A percentile compares a stretch with the other conserved stretches of the same genome.
Evolutionary conservation across 2,888 invertebrate genomes (phyloP).

Genomic region (Nudaria mundana): DNA sequence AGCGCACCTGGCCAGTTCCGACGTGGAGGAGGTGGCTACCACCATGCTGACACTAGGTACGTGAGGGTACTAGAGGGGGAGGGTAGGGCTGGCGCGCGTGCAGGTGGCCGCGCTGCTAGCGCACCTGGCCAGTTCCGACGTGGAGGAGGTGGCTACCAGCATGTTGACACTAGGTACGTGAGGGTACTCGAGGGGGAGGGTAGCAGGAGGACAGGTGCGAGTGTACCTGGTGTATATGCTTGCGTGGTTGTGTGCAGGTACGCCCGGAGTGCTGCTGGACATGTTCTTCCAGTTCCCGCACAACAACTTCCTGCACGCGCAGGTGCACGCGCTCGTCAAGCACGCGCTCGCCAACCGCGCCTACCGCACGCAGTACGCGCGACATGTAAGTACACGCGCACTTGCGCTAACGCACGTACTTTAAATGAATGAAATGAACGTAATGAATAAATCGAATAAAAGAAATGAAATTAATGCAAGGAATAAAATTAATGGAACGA

Average conservation of each 20-base stretch:
- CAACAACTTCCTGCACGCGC: conserved; percentile 98
- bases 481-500: no score
- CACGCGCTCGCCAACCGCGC: conserved; percentile 82
- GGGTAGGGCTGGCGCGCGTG: conserved; percentile 81
- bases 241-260: conserved; percentile 61
- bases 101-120: conserved; percentile 90
- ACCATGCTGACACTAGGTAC: conserved; percentile 82
- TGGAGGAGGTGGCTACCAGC: conserved; percentile 86
- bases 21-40: conserved; percentile 86
- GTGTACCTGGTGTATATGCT: not conserved
- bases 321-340: conserved; percentile 89
- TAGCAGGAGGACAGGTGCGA: no score
- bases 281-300: conserved; percentile 94
- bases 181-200: no score
- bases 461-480: no score
- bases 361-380: conserved; percentile 50
- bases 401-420: conserved; percentile 8
- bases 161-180: conserved; percentile 70
- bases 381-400: conserved; percentile 39
- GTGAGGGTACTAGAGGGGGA: no score
- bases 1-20: conserved; percentile 87
- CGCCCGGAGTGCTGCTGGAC: conserved; percentile 86
- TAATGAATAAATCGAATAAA: no score
- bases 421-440: no score
- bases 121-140: conserved; percentile 87